A percentile compares a stretch with the other conserved stretches of the same genome.
Evolutionary conservation across 2,888 invertebrate species (phyloP).

Genomic region (Dicranocentrus wangi): DNA sequence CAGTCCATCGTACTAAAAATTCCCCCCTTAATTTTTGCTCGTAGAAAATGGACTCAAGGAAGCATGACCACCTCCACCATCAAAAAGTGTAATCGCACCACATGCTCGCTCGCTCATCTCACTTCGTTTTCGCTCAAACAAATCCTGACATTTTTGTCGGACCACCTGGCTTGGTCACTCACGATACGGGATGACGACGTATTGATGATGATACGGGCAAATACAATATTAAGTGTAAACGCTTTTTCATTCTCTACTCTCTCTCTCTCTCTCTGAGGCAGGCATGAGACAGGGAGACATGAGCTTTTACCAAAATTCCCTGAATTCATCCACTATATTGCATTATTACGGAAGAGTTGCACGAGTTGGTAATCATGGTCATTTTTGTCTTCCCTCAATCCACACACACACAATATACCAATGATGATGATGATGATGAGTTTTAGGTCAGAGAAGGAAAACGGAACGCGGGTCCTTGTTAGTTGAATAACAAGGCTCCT

Average conservation of each 20-base stretch:
- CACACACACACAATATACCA: too few relatives aligned
- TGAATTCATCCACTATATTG: constrained; percentile 36
- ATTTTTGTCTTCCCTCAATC: too few relatives aligned
- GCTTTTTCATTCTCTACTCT: constrained; percentile 34
- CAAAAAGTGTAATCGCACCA: constrained; percentile 59
- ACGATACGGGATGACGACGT: constrained; percentile 35
- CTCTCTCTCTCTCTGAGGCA: too few relatives aligned
- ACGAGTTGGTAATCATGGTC: neutral
- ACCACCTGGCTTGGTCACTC: constrained; percentile 65
- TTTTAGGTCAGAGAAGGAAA: neutral
- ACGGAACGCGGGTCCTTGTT: neutral
- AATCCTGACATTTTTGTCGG: constrained; percentile 61
- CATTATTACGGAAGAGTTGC: constrained; percentile 28
- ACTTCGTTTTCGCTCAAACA: constrained; percentile 47
- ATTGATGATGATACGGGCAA: constrained; percentile 12
- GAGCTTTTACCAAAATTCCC: constrained; percentile 45
- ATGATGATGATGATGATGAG: constrained; percentile 18
- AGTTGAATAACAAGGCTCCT: constrained; percentile 14
- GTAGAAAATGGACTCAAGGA: constrained; percentile 50
- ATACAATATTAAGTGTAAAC: neutral
- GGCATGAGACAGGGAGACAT: too few relatives aligned
- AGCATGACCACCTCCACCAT: constrained; percentile 61
- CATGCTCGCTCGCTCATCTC: constrained; percentile 63
- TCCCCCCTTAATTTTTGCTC: constrained; percentile 47
- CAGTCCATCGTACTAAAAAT: neutral